Evolutionary conservation across 2,797 vertebrate species (phyloP), one percentile per base, ranked within the genome.

Genomic region (Nannoperca australis): DNA sequence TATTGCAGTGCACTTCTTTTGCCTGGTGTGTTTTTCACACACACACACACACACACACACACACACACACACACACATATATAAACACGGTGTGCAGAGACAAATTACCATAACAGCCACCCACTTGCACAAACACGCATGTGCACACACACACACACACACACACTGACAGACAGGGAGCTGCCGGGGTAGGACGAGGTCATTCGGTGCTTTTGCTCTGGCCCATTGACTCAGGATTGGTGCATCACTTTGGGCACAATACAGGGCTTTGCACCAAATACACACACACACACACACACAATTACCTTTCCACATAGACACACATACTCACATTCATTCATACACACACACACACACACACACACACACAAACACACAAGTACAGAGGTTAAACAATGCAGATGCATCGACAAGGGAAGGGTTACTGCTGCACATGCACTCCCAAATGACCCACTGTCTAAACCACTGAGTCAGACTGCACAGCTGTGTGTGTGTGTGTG

Each of bases 161-260:
- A 27, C 51, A 61, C 49, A 58, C 30, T 34, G 72, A 71, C 55
- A 66, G 58, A 75, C 53, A 84, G 84, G 78, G 87, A 85, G 81
- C 27, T 45, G 76, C 51, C 27, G 67, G 89, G 86, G 89, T 79
- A 91, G 79, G 86, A 67, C 14, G 42, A 80, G 93, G 91, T 91
- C 90, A 91, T 61, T 76, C 66, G 69, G 81, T 38, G 82, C 75
- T 89, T 90, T 85, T 71, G 72, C 85, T 89, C 75, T 83, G 88
- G 79, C 81, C 87, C 88, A 91, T 94, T 94, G 93, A 93, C 87
- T 92, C 84, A 69, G 83, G 86, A 92, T 91, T 86, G 76, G 65
- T 76, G 77, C 78, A 88, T 78, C 80, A 91, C 89, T 93, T 87
- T 89, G 79, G 67, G 53, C 78, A 93, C 92, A 94, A 93, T 90